Evolutionary conservation across 2,888 invertebrate genomes (phyloP).

Genomic region (Sericinus montela): DNA sequence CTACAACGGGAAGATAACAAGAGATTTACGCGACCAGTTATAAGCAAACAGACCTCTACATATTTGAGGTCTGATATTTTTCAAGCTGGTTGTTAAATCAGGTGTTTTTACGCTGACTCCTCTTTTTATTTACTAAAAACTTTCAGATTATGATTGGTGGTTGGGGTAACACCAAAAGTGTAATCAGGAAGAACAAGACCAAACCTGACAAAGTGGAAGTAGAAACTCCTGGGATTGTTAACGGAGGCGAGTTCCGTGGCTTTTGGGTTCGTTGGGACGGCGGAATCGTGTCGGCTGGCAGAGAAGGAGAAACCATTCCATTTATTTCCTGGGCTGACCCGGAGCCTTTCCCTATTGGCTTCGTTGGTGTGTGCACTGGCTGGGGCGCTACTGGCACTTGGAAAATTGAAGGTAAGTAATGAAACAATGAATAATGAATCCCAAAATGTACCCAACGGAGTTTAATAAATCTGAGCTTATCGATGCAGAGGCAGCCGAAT

Average conservation of each 20-base stretch:
- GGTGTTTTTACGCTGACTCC: too few species aligned
- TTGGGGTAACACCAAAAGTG: slow-evolving; percentile 91
- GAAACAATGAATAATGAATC: slow-evolving; percentile 6
- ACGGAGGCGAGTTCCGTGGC: slow-evolving; percentile 86
- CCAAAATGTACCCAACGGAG: slow-evolving; percentile 73
- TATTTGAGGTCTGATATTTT: too few species aligned
- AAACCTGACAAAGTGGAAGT: slow-evolving; percentile 86
- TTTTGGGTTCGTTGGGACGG: slow-evolving; percentile 92
- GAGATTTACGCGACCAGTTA: too few species aligned
- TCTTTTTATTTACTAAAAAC: too few species aligned
- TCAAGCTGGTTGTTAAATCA: too few species aligned
- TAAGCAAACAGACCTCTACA: too few species aligned
- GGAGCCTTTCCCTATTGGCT: slow-evolving; percentile 83
- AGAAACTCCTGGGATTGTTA: slow-evolving; percentile 86
- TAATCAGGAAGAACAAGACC: slow-evolving; percentile 87
- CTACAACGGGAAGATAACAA: too few species aligned
- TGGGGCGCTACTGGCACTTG: slow-evolving; percentile 92
- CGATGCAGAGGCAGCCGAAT: slow-evolving; percentile 73
- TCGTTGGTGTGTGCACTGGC: slow-evolving; percentile 90
- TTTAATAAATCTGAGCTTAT: slow-evolving; percentile 47
- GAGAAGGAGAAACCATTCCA: slow-evolving; percentile 84
- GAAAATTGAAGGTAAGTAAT: slow-evolving; percentile 85
- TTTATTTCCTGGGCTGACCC: slow-evolving; percentile 87
- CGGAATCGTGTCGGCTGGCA: slow-evolving; percentile 84
- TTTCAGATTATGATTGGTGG: slow-evolving; percentile 89